Evolutionary conservation across 1,140 invertebrate species (phyloP), one percentile per base, ranked within the genome.

Genomic region (Mercenaria mercenaria): DNA sequence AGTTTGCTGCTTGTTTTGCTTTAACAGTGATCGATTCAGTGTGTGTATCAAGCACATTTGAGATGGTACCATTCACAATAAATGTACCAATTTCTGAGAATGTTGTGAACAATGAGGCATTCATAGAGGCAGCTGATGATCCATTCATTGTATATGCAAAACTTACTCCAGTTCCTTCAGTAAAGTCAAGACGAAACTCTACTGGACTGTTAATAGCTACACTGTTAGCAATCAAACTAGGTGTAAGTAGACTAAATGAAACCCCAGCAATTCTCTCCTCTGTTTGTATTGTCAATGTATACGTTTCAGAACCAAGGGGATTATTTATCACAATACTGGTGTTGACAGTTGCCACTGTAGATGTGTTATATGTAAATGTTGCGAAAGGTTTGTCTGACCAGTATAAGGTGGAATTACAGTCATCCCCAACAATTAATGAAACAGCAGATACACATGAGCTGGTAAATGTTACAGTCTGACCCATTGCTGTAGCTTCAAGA

Each of bases 321-420:
- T 88, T 90, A n/a, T 20, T 64, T 50, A 90, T 76, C 47, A 41
- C 29, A 23, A 90, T 64, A 34, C 37, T 76, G 4, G 89, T 29
- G 20, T 13, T 76, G 11, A 74, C 20, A 2, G 18, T 79, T 1
- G 64, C 67, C 3, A 74, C 6, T 18, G 74, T n/a, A 26, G 69
- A 43, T 37, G 91, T 88, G 13, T 41, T 89, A 26, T 90, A 56
- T 11, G 47, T 32, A 15, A 90, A 77, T 23, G 37, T 52, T 23
- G 91, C 77, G 79, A 90, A 93, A 23, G 91, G 92, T 52, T 83
- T 79, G 1, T 86, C 47, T 29, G 92, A 74, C 88, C 80, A 80
- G 41, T 67, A 84, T 26, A 91, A 77, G 37, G 74, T 79, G 29
- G 87, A 18, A 59, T 88, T 88, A 29, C 83, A 89, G 43, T 82